These are phyloP conservation scores for Bufo gargarizans DNA, from an alignment of 2,113 vertebrate genomes.

Conservation along the genomic window DNA sequence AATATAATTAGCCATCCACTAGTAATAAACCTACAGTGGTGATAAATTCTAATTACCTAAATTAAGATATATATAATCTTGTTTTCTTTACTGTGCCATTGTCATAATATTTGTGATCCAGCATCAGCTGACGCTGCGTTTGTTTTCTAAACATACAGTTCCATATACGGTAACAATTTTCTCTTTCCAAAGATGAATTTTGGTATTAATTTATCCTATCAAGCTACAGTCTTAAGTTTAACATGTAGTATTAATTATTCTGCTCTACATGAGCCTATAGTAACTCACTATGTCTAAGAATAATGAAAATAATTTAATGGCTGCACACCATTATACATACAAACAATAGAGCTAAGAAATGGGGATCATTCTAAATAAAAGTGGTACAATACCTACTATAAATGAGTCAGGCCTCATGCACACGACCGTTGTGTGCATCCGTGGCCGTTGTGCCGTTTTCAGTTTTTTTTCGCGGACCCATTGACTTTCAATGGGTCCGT, in stretches of 20 bases:
- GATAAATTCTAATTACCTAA: slow-evolving; percentile 6
- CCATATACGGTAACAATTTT: too few species aligned
- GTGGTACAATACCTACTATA: too few species aligned
- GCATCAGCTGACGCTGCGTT: neutral
- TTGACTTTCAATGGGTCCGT: too few species aligned
- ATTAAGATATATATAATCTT: neutral
- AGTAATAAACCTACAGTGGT: neutral
- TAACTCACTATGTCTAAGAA: neutral
- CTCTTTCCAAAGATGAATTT: too few species aligned
- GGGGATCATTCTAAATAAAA: too few species aligned
- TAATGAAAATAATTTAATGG: neutral
- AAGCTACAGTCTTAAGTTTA: neutral
- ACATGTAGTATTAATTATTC: neutral
- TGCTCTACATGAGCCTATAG: neutral
- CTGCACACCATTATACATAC: too few species aligned
- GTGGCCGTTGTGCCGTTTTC: too few species aligned
- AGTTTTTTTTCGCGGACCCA: too few species aligned
- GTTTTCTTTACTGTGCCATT: neutral
- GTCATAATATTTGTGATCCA: neutral
- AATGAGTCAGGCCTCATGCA: too few species aligned
- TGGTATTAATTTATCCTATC: too few species aligned
- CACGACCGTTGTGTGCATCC: too few species aligned
- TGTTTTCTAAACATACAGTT: neutral
- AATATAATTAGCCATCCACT: slow-evolving; percentile 29
- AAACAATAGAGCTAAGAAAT: too few species aligned